Base-by-base conservation (phyloP, 1,140 invertebrate genomes). In the Leucophenga varia region DNA sequence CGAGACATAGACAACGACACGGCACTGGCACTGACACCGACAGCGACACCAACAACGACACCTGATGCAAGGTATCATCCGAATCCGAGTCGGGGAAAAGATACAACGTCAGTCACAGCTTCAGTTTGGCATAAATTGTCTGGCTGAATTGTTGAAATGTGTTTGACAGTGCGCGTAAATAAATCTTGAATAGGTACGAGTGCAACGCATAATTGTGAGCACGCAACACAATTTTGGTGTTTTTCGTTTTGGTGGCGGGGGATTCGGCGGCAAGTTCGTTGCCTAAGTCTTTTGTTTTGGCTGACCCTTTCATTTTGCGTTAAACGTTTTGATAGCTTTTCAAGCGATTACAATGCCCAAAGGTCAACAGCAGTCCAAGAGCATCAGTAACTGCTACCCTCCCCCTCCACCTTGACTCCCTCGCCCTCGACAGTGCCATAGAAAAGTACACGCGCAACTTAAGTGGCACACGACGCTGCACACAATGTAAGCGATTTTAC, bases 271-370 rank as follows among this genome's bases (percentile, higher is more conserved):
- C 58, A 57, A 53, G 64, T 69, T 69, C 52, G 64, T 64, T 64
- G 60, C 64, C 55, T 57, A 69, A 69, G 65, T 69, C 64, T 69
- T 69, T 69, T 64, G 64, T 69, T 54, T 59, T 48, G 38, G 13
- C 32, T 52, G 53, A 55, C 53, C 49, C 49, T 55, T 47, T 47
- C 18, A 43, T 35, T 41, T 52, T 44, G 44, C 38, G 30, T 43
- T 47, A 47, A 59, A 45, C 43, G 39, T 36, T 47, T 53, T 49
- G 40, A 53, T 52, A 40, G 36, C 25, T 41, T 37, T 30, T 16
- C 42, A 34, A 45, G 43, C 43, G 17, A 14, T 34, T 34, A 14
- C 4, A 10, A 14, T 50, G 48, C 30, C 28, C 37, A 65, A 63
- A 65, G 63, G 63, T 65, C 63, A 65, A 65, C 56, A 65, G 63